Percentiles rank a stretch among this genome's conserved stretches.
phyloP scores from a whole-genome alignment of 2,113 vertebrate species.

The Siniperca chuatsi region DNA sequence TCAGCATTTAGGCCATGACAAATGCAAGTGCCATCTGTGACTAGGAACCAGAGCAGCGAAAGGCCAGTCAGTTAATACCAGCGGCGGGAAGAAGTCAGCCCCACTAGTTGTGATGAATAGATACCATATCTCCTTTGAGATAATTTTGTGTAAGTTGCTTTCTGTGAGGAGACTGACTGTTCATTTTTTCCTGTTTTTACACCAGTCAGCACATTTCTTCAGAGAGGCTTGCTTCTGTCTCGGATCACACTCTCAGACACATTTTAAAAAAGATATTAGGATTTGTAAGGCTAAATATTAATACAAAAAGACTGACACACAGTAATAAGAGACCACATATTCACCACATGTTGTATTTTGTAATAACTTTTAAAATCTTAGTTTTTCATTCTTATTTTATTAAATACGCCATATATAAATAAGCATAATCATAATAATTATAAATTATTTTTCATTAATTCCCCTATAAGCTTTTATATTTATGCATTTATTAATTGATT shows the following conservation, averaged over 20 bases:
- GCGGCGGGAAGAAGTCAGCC: constrained; percentile 51
- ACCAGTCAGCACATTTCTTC: constrained; percentile 38
- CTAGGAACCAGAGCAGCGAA: constrained; percentile 52
- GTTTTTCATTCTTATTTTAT: neutral
- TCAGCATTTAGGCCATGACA: constrained; percentile 64
- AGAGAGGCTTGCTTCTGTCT: constrained; percentile 4
- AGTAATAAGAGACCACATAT: neutral
- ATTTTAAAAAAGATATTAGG: neutral
- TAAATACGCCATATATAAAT: no score
- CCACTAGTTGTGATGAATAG: constrained; percentile 72
- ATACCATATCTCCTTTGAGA: constrained; percentile 52
- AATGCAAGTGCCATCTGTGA: constrained; percentile 73
- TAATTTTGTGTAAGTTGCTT: constrained; percentile 44
- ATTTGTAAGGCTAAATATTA: neutral
- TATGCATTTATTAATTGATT: neutral
- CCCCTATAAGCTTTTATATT: neutral
- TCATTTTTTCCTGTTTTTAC: constrained; percentile 20
- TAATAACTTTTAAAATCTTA: neutral
- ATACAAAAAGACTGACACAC: neutral
- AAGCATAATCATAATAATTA: no score
- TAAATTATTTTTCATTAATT: no score
- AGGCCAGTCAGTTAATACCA: constrained; percentile 57
- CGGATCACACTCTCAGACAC: neutral
- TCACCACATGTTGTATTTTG: neutral
- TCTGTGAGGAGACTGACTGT: constrained; percentile 7